Evolutionary conservation across 2,797 vertebrate genomes (phyloP).

Genomic region (Enteromius fasciolatus): DNA sequence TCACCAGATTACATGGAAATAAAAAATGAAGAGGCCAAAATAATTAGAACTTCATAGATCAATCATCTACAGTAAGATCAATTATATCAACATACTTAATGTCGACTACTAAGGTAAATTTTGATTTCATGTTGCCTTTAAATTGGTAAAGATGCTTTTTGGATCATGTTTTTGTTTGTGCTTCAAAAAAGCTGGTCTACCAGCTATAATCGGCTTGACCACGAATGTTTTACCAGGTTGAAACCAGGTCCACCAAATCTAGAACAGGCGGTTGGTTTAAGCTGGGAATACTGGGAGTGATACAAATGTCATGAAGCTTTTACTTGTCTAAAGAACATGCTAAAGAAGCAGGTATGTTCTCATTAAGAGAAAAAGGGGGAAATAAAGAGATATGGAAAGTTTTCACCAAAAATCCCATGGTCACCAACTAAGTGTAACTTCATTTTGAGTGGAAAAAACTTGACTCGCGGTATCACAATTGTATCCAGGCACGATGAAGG

Average conservation of each 20-base stretch:
- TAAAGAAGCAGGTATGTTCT: background rate
- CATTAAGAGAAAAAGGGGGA: background rate
- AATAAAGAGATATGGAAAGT: background rate
- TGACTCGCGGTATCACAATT: background rate
- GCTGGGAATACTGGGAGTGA: too few relatives aligned
- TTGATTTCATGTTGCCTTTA: background rate
- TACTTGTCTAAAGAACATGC: too few relatives aligned
- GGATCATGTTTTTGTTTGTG: background rate
- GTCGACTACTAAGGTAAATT: background rate
- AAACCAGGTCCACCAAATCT: background rate
- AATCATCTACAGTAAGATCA: background rate
- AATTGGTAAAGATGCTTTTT: background rate
- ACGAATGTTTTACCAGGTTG: background rate
- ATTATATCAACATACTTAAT: background rate
- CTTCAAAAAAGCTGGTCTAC: background rate
- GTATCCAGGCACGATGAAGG: background rate
- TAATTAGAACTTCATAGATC: background rate
- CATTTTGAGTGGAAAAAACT: background rate
- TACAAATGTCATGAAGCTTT: too few relatives aligned
- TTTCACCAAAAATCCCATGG: background rate
- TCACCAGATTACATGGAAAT: background rate
- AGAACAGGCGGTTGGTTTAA: background rate
- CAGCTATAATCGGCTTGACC: background rate
- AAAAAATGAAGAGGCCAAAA: background rate
- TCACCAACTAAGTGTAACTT: background rate